These are phyloP conservation scores for Leucopsar rothschildi DNA, from an alignment of 2,113 vertebrate genomes.

Conservation along the genomic window DNA sequence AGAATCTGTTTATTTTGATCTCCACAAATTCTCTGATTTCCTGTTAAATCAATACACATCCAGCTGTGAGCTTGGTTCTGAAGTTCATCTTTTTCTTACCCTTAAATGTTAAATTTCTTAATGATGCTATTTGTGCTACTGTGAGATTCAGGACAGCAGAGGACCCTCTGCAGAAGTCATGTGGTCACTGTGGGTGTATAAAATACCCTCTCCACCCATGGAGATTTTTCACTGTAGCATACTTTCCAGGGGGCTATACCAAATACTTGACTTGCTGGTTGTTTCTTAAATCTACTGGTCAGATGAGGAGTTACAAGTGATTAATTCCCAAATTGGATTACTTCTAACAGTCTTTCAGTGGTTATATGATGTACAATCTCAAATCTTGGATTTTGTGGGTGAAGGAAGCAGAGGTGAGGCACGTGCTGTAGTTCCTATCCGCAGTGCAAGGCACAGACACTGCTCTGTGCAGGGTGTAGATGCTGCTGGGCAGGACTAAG, in stretches of 20 bases:
- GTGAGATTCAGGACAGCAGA: background rate
- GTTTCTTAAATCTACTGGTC: background rate
- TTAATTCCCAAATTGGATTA: background rate
- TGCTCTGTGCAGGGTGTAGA: background rate
- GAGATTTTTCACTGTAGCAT: background rate
- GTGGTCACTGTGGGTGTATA: background rate
- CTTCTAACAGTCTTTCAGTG: background rate
- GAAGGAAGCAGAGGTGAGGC: background rate
- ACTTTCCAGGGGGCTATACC: background rate
- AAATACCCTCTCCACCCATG: background rate
- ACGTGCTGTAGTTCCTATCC: fast-evolving
- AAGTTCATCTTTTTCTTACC: background rate
- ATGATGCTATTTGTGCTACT: background rate
- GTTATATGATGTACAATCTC: background rate
- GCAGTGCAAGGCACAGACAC: background rate
- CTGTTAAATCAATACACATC: background rate
- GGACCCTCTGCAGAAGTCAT: background rate
- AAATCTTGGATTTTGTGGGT: background rate
- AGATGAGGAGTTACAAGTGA: background rate
- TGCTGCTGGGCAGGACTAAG: background rate
- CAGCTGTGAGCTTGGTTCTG: background rate
- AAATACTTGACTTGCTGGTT: background rate
- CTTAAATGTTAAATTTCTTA: background rate
- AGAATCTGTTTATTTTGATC: background rate
- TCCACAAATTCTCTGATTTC: background rate